Conservation (phyloP, 2,113 vertebrate genomes). For the Myrmecobius fasciatus region DNA sequence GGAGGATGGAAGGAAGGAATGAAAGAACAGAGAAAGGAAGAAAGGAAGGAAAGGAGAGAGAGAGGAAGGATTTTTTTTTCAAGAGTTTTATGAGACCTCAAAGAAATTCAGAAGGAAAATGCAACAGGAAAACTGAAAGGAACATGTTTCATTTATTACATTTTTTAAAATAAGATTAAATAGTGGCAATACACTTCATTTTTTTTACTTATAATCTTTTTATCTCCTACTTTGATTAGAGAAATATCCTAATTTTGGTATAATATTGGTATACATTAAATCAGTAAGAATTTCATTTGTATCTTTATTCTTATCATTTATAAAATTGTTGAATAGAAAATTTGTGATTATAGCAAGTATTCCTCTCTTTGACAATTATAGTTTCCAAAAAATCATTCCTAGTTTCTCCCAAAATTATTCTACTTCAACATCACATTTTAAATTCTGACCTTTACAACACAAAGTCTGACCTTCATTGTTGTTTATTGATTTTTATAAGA, state of each 20-base stretch:
- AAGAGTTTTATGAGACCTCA: not conserved
- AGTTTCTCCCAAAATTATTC: not conserved
- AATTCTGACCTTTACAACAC: not conserved
- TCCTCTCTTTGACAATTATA: not conserved
- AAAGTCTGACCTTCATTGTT: not conserved
- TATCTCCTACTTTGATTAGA: not conserved
- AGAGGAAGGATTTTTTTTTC: not conserved
- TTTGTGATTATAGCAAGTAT: not conserved
- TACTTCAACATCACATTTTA: not conserved
- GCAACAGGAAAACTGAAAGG: not conserved
- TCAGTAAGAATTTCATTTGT: not conserved
- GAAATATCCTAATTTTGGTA: not conserved
- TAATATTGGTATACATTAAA: not conserved
- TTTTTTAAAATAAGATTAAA: not conserved
- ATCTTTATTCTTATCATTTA: not conserved
- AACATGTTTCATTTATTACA: not conserved
- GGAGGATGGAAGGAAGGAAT: no score
- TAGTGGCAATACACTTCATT: not conserved
- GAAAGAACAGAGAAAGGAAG: no score
- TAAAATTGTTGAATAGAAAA: not conserved
- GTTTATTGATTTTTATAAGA: not conserved
- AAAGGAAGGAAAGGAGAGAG: no score
- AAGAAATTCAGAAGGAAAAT: not conserved
- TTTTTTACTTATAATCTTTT: not conserved
- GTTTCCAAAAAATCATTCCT: not conserved